Base-by-base conservation (phyloP, 2,888 invertebrate genomes). In the Tetragnatha montana region DNA sequence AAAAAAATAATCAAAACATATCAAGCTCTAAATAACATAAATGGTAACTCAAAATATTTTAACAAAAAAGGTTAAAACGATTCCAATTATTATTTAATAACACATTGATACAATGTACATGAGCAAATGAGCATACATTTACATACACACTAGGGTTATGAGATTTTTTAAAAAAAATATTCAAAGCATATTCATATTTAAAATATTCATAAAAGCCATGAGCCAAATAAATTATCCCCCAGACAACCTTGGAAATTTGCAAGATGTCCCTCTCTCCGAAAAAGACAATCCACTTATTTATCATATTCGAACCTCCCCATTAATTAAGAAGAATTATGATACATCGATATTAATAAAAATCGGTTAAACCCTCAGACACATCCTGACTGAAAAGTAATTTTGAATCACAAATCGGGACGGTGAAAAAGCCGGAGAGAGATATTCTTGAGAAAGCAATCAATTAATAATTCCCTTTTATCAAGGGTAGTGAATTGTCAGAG, bases 291-390 rank as follows among this genome's bases (percentile, higher is more conserved):
- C 12, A 60, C 14, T 60, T 7, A 60, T 60, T 78, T 47, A 78
- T 78, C 60, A 60, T n/a, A n/a, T 60, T 60, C 17, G 60, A 60
- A 12, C 60, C 14, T 8, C 14, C 60, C 21, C 78, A 60, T 78
- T 78, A 78, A 78, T 78, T 78, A 22, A 78, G 60, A 60, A 12
- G 78, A 78, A 51, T 78, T 60, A 60, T 78, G 51, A 78, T 78
- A 60, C 51, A 78, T 22, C 22, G 60, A 19, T 19, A 51, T 21
- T 22, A 78, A 78, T 78, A 60, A 21, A 68, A 60, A 78, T 60
- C 51, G 21, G 51, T 68, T 60, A 4, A 60, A 78, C 22, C 35
- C 35, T 35, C 35, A 22, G 51, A 60, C 60, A 60, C 60, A 78
- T 78, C 78, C 21, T 60, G 60, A n/a, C 76, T 8, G 50, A 21